A percentile compares a stretch with the other conserved stretches of the same genome.
Evolutionary conservation across 2,797 vertebrate genomes (phyloP).

Genomic region (Enteromius paludinosus): DNA sequence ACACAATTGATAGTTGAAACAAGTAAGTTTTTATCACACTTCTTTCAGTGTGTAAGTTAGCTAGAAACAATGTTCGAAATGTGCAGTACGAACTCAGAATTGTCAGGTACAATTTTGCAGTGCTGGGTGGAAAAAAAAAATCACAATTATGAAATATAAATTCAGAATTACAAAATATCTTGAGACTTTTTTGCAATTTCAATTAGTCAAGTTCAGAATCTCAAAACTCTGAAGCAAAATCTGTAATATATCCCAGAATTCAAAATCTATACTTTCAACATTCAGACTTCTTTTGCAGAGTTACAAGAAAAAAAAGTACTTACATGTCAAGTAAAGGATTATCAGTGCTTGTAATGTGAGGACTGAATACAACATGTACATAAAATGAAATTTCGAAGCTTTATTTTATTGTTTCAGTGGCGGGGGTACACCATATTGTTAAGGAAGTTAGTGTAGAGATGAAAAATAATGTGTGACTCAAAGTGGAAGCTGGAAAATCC

Average conservation of each 20-base stretch:
- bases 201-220: not conserved
- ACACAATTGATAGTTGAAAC: constrained; percentile 47
- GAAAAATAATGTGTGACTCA: constrained; percentile 55
- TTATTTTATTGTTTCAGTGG: not conserved
- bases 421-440: not conserved
- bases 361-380: not conserved
- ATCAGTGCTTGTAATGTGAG: not conserved
- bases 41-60: no score
- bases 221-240: not conserved
- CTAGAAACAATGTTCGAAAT: not conserved
- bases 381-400: no score
- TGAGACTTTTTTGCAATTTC: not conserved
- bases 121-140: not conserved
- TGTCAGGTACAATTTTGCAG: not conserved
- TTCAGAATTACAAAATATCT: not conserved
- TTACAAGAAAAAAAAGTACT: not conserved
- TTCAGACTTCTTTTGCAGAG: not conserved
- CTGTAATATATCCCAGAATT: not conserved
- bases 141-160: not conserved
- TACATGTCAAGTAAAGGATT: not conserved
- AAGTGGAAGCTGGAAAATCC: constrained; percentile 31
- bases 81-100: not conserved
- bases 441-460: constrained; percentile 41
- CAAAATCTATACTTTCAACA: fast-evolving
- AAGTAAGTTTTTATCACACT: constrained; percentile 47